Evolutionary conservation across 2,113 vertebrate genomes (phyloP), one percentile per base, ranked within the genome.

Genomic region (Egretta garzetta): DNA sequence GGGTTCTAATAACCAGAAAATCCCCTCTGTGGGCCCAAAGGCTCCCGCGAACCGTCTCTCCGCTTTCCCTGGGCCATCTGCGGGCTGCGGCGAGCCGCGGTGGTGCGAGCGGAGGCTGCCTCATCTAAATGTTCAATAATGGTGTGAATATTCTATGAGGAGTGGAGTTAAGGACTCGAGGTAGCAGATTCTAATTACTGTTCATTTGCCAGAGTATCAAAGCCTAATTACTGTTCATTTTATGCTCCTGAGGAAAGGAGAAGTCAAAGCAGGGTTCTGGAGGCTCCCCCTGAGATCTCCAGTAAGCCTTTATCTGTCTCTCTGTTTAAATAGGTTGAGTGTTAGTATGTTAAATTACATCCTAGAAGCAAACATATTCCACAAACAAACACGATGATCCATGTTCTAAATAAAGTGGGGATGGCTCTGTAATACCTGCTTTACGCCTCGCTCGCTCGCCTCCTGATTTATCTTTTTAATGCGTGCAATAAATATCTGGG

Each of bases 151-250:
- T 99, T 99, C 99, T 99, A 99, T 99, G 99, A 99, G 99, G 98
- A 98, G 98, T 98, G 98, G 98, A 98, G 99, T 98, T 98, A 99
- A 99, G 98, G 98, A 99, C 99, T 99, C 98, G 98, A 98, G 98
- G 99, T 99, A 98, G 98, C 99, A 99, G 99, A 99, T 98, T 99
- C 99, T 99, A 99, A 99, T 99, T 99, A 99, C 99, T 99, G 99
- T 99, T 99, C 99, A 99, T 99, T 99, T 99, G 99, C 99, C 99
- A 99, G 99, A 99, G 99, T 99, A 99, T 99, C 99, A 99, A 99
- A 99, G 99, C 99, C 99, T 99, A 99, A 99, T 99, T 99, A 99
- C 99, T 99, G 99, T 99, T 99, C 99, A 99, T 99, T 99, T 99
- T 99, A 99, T 99, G 98, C 99, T 99, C 99, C 98, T 98, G 99